Conservation (phyloP, 2,113 vertebrate genomes). For the Ammodramus savannarum region DNA sequence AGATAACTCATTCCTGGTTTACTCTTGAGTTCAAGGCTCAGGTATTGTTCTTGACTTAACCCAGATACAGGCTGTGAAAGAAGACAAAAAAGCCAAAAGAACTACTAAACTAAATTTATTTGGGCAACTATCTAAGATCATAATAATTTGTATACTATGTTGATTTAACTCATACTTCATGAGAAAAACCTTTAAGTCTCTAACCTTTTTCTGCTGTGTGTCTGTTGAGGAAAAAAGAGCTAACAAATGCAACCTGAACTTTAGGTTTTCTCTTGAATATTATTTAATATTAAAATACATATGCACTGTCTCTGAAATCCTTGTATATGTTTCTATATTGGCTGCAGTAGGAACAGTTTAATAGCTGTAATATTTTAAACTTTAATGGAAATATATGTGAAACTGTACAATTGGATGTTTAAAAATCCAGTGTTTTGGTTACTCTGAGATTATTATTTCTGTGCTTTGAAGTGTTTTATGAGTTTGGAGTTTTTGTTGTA, state of each 20-base stretch:
- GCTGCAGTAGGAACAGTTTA: not conserved
- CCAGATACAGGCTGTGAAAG: not conserved
- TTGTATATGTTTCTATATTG: not conserved
- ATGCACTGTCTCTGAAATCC: not conserved
- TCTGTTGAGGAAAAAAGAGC: not conserved
- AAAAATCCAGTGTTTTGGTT: not conserved
- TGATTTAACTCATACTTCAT: not conserved
- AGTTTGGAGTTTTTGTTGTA: slow-evolving; percentile 32
- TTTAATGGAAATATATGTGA: not conserved
- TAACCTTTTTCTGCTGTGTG: not conserved
- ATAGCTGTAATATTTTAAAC: slow-evolving; percentile 41
- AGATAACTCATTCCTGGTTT: not conserved
- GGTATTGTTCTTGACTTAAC: not conserved
- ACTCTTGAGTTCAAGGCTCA: not conserved
- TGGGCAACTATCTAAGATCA: not conserved
- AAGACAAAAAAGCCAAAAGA: not conserved
- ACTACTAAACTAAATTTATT: not conserved
- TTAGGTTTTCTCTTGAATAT: not conserved
- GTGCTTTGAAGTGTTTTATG: not conserved
- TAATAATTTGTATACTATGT: not conserved
- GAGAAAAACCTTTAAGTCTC: not conserved
- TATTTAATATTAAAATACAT: not conserved
- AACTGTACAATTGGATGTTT: not conserved
- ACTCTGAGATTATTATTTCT: not conserved
- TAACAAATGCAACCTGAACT: not conserved